Percentiles rank a stretch among this genome's conserved stretches.
These are phyloP conservation scores for Cyphomyrmex costatus DNA, from an alignment of 1,140 invertebrate genomes.

Conservation along the genomic window DNA sequence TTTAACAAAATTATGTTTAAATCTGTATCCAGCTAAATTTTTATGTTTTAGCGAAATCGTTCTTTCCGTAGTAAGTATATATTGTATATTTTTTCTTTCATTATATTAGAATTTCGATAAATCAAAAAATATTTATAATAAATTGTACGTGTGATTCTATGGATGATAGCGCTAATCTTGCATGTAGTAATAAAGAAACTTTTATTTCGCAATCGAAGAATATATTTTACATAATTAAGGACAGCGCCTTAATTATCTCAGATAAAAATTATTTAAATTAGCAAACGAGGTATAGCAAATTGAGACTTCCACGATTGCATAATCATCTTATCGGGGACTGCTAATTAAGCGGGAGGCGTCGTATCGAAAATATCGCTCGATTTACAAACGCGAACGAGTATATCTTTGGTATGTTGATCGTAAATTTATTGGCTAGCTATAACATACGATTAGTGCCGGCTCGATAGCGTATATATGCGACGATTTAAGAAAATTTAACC, in stretches of 20 bases:
- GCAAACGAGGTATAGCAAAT: background rate
- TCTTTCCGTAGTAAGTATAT: too few relatives aligned
- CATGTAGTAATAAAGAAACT: background rate
- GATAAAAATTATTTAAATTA: conserved; percentile 17
- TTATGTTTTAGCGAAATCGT: too few relatives aligned
- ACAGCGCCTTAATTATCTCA: conserved; percentile 2
- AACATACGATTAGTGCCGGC: background rate
- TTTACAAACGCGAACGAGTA: background rate
- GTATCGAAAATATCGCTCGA: background rate
- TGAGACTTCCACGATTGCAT: conserved; percentile 11
- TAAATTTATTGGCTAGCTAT: conserved; percentile 14
- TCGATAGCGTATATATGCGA: background rate
- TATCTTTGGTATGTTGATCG: background rate
- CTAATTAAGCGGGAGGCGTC: conserved; percentile 38
- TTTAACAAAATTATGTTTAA: too few relatives aligned
- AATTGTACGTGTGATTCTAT: background rate
- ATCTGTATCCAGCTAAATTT: too few relatives aligned
- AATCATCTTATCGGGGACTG: conserved; percentile 15
- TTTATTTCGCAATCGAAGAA: background rate
- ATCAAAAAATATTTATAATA: background rate
- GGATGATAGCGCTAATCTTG: too few relatives aligned
- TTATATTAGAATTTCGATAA: background rate
- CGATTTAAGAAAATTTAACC: conserved; percentile 36
- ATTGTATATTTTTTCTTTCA: background rate
- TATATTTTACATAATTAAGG: conserved; percentile 17